Conservation (phyloP, 2,113 vertebrate species). For the Chaetodon auriga region DNA sequence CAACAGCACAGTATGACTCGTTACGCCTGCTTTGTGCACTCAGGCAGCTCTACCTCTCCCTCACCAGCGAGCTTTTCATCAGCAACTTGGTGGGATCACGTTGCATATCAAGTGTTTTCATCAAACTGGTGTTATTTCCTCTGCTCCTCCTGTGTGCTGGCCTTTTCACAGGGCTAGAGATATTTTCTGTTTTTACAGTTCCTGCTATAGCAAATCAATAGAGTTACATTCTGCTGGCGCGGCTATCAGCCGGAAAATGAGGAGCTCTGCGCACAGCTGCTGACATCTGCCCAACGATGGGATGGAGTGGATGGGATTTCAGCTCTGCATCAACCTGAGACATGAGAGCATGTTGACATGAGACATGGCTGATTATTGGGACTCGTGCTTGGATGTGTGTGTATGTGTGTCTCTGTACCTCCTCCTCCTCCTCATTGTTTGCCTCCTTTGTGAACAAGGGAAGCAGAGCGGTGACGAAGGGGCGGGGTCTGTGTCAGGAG, state of each 20-base stretch:
- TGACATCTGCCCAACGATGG: conserved; percentile 48
- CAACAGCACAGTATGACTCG: conserved; percentile 3
- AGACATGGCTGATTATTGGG: background rate
- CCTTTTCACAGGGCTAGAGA: conserved; percentile 30
- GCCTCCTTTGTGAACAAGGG: conserved; percentile 27
- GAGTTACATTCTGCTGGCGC: conserved; percentile 50
- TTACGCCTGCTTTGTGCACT: conserved; percentile 5
- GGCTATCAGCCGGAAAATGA: conserved; percentile 39
- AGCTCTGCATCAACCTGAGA: conserved; percentile 41
- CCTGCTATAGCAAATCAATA: conserved; percentile 66
- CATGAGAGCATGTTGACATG: conserved; percentile 23
- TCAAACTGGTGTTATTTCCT: conserved; percentile 42
- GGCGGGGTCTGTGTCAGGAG: conserved; percentile 37
- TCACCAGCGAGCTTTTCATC: conserved; percentile 40
- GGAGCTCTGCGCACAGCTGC: conserved; percentile 38
- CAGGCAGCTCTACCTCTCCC: background rate
- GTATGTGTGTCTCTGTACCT: background rate
- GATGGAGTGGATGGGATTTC: conserved; percentile 51
- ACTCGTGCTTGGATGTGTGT: background rate
- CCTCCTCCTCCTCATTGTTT: conserved; percentile 28
- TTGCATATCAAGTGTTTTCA: conserved; percentile 61
- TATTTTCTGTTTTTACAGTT: conserved; percentile 52
- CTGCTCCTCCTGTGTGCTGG: conserved; percentile 32
- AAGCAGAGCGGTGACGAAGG: background rate
- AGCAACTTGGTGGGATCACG: conserved; percentile 29